Percentiles rank a stretch among this genome's conserved stretches.
phyloP scores from a whole-genome alignment of 2,797 vertebrate genomes.

The Crenichthys baileyi region DNA sequence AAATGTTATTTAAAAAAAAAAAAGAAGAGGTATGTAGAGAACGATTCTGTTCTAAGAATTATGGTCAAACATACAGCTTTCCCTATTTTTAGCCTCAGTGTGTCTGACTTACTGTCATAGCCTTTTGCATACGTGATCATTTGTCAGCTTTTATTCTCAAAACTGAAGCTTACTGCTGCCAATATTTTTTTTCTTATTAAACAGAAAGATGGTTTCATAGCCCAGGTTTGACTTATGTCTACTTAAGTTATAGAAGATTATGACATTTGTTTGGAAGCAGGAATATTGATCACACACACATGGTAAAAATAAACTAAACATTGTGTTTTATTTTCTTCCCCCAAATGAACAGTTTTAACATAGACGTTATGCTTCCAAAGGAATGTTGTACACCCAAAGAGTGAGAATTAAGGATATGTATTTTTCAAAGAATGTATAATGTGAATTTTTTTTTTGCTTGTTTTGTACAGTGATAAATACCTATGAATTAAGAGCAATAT shows the following conservation, averaged over 20 bases:
- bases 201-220: slow-evolving; percentile 18
- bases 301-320: slow-evolving; percentile 10
- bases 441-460: slow-evolving; percentile 91
- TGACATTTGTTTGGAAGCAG: slow-evolving; percentile 71
- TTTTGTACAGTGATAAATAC: slow-evolving; percentile 93
- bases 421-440: slow-evolving; percentile 99
- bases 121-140: slow-evolving; percentile 25
- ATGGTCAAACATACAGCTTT: slow-evolving; percentile 56
- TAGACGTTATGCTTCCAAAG: slow-evolving; percentile 87
- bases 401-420: slow-evolving; percentile 90
- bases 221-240: slow-evolving; percentile 25
- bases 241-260: slow-evolving; percentile 26
- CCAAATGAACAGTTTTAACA: slow-evolving; percentile 33
- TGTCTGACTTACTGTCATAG: slow-evolving; percentile 51
- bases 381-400: slow-evolving; percentile 90
- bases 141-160: slow-evolving; percentile 24
- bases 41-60: slow-evolving; percentile 85
- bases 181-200: slow-evolving; percentile 25
- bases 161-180: slow-evolving; percentile 33
- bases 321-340: slow-evolving; percentile 2
- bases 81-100: slow-evolving; percentile 1
- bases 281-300: slow-evolving; percentile 2
- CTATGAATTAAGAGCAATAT: slow-evolving; percentile 99
- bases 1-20: slow-evolving; percentile 27
- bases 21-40: slow-evolving; percentile 41